Evolutionary conservation across 64 coral and sea anemone species (phyloP), one percentile per base, ranked within the genome.

Genomic region (Stichodactyla mertensii): DNA sequence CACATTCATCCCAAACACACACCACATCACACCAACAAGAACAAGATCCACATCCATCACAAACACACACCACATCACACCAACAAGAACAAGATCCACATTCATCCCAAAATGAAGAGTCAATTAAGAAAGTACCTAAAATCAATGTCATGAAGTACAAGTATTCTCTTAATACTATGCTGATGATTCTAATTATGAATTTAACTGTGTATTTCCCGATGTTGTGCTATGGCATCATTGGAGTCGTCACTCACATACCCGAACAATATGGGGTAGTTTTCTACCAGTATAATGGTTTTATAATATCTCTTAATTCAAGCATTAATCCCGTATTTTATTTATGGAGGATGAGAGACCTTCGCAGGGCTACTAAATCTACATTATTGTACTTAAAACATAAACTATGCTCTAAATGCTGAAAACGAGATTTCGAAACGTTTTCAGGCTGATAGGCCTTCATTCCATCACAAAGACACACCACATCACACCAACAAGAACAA

Each of bases 321-420:
- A 28, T 81, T 15, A 81, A 81, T 81, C 78, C 78, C 15, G 6
- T 81, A 2, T 81, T 81, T 52, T 81, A 81, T 15, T 53, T 81
- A 20, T 81, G 78, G 78, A 52, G 78, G 54, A 81, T 81, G 78
- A 81, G 53, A 54, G 12, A 9, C 16, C 53, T 81, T 45, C 78
- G 78, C 20, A 52, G 20, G 15, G 78, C 78, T 14, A 51, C 53
- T 54, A 81, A 55, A 81, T 24, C 23, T 11, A 28, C 0, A 28
- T 13, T 74, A 28, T 36, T 36, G 31, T 36, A 36, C 31, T 36
- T 36, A 36, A 0, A 4, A 28, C 4, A 10, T 26, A 31, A 51
- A 20, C 31, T 36, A 36, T 36, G n/a, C n/a, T n/a, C n/a, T n/a
- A n/a, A n/a, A n/a, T 36, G 31, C 31, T 36, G 31, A 36, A 36